A percentile compares a stretch with the other conserved stretches of the same genome.
These are phyloP conservation scores for Australoheros scitulus DNA, from an alignment of 2,113 vertebrate genomes.

Conservation along the genomic window DNA sequence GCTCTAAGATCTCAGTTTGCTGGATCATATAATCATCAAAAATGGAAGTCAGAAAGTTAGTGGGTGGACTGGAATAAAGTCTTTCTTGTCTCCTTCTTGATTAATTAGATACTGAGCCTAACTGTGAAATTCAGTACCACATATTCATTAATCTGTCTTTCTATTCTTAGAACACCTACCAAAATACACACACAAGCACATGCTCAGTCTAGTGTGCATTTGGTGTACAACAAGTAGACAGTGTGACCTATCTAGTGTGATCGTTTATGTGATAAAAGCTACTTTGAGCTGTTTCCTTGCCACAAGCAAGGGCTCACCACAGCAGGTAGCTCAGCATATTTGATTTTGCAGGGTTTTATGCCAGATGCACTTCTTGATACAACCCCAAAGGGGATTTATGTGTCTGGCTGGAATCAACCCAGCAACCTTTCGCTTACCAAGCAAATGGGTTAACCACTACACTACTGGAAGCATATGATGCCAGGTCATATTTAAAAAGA, in stretches of 20 bases:
- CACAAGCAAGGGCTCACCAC: neutral
- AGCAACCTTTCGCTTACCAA: neutral
- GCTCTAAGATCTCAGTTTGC: neutral
- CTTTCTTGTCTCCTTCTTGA: slow-evolving; percentile 2
- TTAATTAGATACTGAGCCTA: slow-evolving; percentile 13
- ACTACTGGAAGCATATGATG: neutral
- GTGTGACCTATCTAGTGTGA: neutral
- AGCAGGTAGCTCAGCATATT: neutral
- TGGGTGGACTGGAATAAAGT: slow-evolving; percentile 1
- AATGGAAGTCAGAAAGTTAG: neutral
- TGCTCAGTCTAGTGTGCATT: neutral
- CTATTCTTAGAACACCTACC: neutral
- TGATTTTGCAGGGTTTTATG: neutral
- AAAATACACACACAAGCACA: neutral
- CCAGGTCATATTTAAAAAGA: neutral
- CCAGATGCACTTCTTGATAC: neutral
- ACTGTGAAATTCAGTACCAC: slow-evolving; percentile 10
- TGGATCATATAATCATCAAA: neutral
- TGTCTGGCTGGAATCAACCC: neutral
- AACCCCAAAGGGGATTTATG: neutral
- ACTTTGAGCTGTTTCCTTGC: neutral
- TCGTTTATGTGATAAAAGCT: neutral
- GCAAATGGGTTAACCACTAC: neutral
- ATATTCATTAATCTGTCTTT: slow-evolving; percentile 17
- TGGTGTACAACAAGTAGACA: neutral